These are phyloP conservation scores for Drosophila neonasuta DNA, from an alignment of 2,888 invertebrate genomes.

Conservation along the genomic window DNA sequence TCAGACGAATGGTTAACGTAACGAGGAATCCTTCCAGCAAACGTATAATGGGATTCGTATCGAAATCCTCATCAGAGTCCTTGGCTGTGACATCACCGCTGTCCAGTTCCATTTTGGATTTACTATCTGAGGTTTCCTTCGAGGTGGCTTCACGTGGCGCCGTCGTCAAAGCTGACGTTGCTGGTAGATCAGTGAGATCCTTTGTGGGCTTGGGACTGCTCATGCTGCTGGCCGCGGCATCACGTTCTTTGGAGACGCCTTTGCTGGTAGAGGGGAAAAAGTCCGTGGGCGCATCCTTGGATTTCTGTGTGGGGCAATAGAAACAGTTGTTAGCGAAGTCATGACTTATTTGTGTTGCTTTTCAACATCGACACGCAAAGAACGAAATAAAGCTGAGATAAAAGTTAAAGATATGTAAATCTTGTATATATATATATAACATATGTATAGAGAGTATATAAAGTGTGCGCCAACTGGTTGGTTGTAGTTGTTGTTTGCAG, in stretches of 20 bases:
- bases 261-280: constrained; percentile 71
- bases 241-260: constrained; percentile 73
- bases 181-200: constrained; percentile 60
- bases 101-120: constrained; percentile 73
- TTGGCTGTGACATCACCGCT: constrained; percentile 78
- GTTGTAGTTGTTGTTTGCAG: constrained; percentile 58
- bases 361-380: constrained; percentile 51
- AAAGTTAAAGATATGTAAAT: constrained; percentile 27
- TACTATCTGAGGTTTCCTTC: constrained; percentile 69
- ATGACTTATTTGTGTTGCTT: neutral
- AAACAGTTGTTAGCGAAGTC: neutral
- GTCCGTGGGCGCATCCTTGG: constrained; percentile 72
- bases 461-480: constrained; percentile 63
- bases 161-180: constrained; percentile 41
- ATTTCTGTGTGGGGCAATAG: constrained; percentile 58
- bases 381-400: constrained; percentile 52
- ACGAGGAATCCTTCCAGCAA: constrained; percentile 84
- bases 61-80: constrained; percentile 77
- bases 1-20: constrained; percentile 91
- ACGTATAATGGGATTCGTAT: constrained; percentile 78
- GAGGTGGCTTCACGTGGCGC: constrained; percentile 52
- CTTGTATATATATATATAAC: constrained; percentile 9
- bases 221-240: constrained; percentile 49
- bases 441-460: constrained; percentile 38
- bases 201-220: constrained; percentile 50